These are phyloP conservation scores for Crocodylus rhombifer DNA, from an alignment of 2,797 vertebrate genomes.

Conservation along the genomic window DNA sequence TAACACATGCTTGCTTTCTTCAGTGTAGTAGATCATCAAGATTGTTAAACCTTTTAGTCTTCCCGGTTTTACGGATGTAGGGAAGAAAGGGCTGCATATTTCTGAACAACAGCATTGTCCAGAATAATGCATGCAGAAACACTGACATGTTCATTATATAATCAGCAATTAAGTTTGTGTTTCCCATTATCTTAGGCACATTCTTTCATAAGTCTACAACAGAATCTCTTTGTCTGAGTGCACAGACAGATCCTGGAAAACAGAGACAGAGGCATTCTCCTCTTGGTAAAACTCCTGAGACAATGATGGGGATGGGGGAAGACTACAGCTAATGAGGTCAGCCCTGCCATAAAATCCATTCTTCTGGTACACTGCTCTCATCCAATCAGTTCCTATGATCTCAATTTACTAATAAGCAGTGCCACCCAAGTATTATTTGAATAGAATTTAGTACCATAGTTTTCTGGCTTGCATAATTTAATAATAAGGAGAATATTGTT, in stretches of 20 bases:
- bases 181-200: conserved; percentile 21
- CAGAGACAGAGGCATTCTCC: neutral
- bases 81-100: neutral
- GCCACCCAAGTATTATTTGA: neutral
- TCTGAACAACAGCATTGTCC: conserved; percentile 24
- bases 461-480: neutral
- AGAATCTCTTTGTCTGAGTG: conserved; percentile 49
- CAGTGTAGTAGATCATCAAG: neutral
- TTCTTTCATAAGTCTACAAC: neutral
- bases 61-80: fast-evolving
- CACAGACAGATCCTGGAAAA: neutral
- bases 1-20: neutral
- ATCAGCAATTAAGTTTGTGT: conserved; percentile 60
- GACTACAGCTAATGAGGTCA: conserved; percentile 6
- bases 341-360: neutral
- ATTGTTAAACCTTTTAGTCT: neutral
- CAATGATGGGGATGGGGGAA: neutral
- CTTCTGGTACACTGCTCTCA: neutral
- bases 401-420: neutral
- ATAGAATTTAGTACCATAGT: neutral
- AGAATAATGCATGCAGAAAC: neutral
- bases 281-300: neutral
- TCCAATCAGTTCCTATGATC: neutral
- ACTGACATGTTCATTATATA: conserved; percentile 10
- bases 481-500: neutral